Evolutionary conservation across 2,888 invertebrate genomes (phyloP), one percentile per base, ranked within the genome.

Genomic region (Papilio protenor): DNA sequence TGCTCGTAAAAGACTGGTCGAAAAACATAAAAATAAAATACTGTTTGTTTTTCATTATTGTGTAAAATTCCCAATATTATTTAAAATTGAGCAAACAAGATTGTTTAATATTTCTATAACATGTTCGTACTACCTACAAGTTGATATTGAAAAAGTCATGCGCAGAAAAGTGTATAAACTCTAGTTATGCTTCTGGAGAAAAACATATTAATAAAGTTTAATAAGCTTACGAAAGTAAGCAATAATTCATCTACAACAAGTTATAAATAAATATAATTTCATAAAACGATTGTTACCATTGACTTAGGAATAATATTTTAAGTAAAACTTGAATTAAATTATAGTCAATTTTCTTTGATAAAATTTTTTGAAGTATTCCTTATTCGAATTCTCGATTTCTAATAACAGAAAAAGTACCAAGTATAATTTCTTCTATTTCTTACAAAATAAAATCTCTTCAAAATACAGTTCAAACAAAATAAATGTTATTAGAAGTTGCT

Each of bases 401-500:
- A 12, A 14, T 49, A 49, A 1, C 14, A 52, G 16, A 52, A 52
- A 16, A 40, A 40, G 40, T 8, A 40, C 40, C 0, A 8, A 0
- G 40, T 8, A 6, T 52, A 52, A n/a, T 4, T 18, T 16, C 52
- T 52, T 18, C 4, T 18, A 18, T 5, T 52, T n/a, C 16, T n/a
- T 2, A 52, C n/a, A 16, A 16, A 52, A 52, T 52, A 52, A 52
- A 40, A 52, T 16, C 18, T 66, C n/a, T 16, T 11, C n/a, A 11
- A 64, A 33, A 40, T 40, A 66, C 33, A 66, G 18, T 61, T 27
- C 61, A 40, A 73, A 73, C 12, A 16, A 40, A 61, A 45, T 61
- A 47, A 64, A 21, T 49, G 23, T 64, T 74, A 52, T 64, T 64
- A 64, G 64, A 74, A 64, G 49, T 74, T 23, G 49, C 64, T 18